A percentile compares a stretch with the other conserved stretches of the same genome.
phyloP scores from a whole-genome alignment of 23 tunicate genomes.

The Ascidia mentula region DNA sequence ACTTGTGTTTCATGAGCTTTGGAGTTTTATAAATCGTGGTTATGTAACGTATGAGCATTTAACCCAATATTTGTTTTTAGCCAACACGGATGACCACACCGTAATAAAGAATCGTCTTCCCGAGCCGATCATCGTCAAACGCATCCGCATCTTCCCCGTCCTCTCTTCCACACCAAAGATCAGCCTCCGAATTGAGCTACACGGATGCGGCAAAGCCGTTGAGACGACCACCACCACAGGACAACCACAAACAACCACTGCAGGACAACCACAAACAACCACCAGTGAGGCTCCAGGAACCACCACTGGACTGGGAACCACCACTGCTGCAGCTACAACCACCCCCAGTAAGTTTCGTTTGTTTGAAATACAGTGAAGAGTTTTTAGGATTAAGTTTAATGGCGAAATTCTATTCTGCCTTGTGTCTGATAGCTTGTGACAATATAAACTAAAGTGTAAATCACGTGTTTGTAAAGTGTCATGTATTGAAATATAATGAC shows the following conservation, averaged over 20 bases:
- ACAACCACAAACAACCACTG: slow-evolving; percentile 30
- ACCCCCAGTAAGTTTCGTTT: not conserved
- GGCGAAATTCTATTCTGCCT: too few species aligned
- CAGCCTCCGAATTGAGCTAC: slow-evolving; percentile 63
- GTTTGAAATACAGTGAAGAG: too few species aligned
- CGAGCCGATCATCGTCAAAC: slow-evolving; percentile 32
- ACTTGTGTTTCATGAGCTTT: too few species aligned
- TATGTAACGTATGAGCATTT: too few species aligned
- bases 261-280: slow-evolving; percentile 16
- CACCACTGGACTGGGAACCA: slow-evolving; percentile 33
- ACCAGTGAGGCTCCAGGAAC: slow-evolving; percentile 3
- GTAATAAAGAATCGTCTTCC: slow-evolving; percentile 46
- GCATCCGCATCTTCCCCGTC: slow-evolving; percentile 52
- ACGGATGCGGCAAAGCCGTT: slow-evolving; percentile 56
- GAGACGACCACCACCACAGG: slow-evolving; percentile 31
- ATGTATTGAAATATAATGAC: too few species aligned
- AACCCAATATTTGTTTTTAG: slow-evolving; percentile 38
- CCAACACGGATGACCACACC: slow-evolving; percentile 44
- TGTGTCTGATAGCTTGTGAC: too few species aligned
- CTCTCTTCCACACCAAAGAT: slow-evolving; percentile 10
- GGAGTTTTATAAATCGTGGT: too few species aligned
- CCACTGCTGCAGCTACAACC: not conserved
- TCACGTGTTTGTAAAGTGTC: too few species aligned
- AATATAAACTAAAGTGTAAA: too few species aligned
- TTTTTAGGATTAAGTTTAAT: too few species aligned